Evolutionary conservation across 2,888 invertebrate species (phyloP), one percentile per base, ranked within the genome.

Genomic region (Steinernema carpocapsae): DNA sequence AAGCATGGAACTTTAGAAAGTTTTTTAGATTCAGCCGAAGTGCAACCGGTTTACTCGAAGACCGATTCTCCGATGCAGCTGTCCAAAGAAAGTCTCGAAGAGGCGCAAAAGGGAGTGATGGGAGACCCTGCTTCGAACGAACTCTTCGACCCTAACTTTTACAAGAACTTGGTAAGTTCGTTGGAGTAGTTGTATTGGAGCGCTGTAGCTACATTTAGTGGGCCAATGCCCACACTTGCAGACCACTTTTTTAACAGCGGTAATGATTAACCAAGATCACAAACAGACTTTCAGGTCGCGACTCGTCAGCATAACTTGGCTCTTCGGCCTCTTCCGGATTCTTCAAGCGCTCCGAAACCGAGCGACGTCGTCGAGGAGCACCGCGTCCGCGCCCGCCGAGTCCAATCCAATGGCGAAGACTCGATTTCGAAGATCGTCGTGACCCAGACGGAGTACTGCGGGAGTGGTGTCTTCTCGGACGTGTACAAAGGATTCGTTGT

Each of bases 381-480:
- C 26, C 45, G 51, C 7, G 71, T 46, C n/a, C 46, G 74, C n/a
- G 74, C 70, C 12, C 56, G 76, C 32, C 24, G 43, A 6, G 76
- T 76, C 4, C 71, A 71, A 22, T 70, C 76, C 42, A 56, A 72
- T 7, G 70, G 75, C 37, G 72, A 71, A n/a, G 76, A 76, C 72
- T 32, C 48, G 3, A 51, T 74, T 14, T 22, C 51, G 45, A 43
- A 76, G 42, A 12, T 76, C 6, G 51, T 71, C 19, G 75, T 76
- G 7, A 51, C 43, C 26, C 76, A 76, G 52, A 29, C 45, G 29
- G 17, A 37, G 19, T 76, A 59, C 56, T 72, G 76, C 26, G 76
- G 76, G 4, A 59, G 71, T 12, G 76, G 76, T 1, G 76, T 74
- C 17, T 76, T 74, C 70, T 73, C 70, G 10, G 75, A 71, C 52